Evolutionary conservation across 1,140 invertebrate genomes (phyloP).

Genomic region (Neuroterus valhalla): DNA sequence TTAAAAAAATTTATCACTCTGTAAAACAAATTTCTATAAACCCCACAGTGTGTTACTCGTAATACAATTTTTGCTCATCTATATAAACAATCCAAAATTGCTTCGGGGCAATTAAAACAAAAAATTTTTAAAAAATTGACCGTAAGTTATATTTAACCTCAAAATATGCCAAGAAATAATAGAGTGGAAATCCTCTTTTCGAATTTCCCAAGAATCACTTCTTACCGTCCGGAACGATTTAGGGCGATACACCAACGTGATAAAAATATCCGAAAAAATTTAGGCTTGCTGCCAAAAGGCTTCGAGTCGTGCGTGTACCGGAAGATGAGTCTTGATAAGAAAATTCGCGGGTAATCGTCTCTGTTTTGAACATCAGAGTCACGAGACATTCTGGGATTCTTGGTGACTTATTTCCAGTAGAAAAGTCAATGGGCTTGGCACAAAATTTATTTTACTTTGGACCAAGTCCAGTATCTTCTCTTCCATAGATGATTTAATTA

Average conservation of each 20-base stretch:
- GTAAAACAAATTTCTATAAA: background rate
- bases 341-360: slow-evolving; percentile 41
- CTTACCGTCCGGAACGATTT: slow-evolving; percentile 36
- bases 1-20: background rate
- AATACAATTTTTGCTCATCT: too few species aligned
- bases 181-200: too few species aligned
- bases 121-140: too few species aligned
- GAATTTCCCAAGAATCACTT: background rate
- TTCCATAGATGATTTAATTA: too few species aligned
- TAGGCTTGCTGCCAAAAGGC: slow-evolving; percentile 61
- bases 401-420: background rate
- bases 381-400: background rate
- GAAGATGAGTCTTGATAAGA: slow-evolving; percentile 59
- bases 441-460: too few species aligned
- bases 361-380: background rate
- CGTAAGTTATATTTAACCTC: background rate
- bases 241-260: slow-evolving; percentile 56
- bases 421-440: too few species aligned
- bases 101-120: too few species aligned
- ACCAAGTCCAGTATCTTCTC: too few species aligned
- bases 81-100: too few species aligned
- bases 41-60: too few species aligned
- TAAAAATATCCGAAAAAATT: slow-evolving; percentile 67
- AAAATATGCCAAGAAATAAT: too few species aligned
- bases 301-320: slow-evolving; percentile 51